These are phyloP conservation scores for Drosophila lacicola DNA, from an alignment of 2,888 invertebrate genomes.

Conservation along the genomic window DNA sequence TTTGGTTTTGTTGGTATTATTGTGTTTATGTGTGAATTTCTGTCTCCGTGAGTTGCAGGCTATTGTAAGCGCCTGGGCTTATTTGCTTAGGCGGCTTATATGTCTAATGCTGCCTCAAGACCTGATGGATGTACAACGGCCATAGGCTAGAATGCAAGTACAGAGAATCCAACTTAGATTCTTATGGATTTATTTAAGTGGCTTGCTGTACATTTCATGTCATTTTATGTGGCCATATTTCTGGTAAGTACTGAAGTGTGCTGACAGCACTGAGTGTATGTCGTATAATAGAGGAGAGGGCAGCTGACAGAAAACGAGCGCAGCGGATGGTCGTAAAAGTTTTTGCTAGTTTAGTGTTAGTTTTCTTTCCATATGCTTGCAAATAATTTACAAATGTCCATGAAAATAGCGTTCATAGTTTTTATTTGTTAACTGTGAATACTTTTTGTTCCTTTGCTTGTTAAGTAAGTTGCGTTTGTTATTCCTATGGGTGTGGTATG, in stretches of 20 bases:
- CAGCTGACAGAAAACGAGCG: slow-evolving; percentile 47
- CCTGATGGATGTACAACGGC: neutral
- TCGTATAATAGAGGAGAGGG: neutral
- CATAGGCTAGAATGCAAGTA: neutral
- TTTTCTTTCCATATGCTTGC: slow-evolving; percentile 26
- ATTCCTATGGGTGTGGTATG: slow-evolving; percentile 3
- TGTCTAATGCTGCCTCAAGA: slow-evolving; percentile 8
- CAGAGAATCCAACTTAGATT: slow-evolving; percentile 28
- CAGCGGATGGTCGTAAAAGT: slow-evolving; percentile 54
- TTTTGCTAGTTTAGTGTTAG: slow-evolving; percentile 45
- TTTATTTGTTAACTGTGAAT: slow-evolving; percentile 46
- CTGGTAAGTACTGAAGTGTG: slow-evolving; percentile 68
- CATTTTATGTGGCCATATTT: slow-evolving; percentile 75
- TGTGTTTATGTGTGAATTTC: slow-evolving; percentile 8
- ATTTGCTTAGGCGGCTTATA: slow-evolving; percentile 70
- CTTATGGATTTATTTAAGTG: slow-evolving; percentile 48
- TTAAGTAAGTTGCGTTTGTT: slow-evolving; percentile 23
- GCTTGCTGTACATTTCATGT: slow-evolving; percentile 57
- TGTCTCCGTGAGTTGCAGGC: neutral
- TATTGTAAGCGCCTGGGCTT: slow-evolving; percentile 57
- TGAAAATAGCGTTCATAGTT: slow-evolving; percentile 10
- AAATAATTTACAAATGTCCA: slow-evolving; percentile 24
- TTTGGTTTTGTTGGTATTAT: slow-evolving; percentile 26
- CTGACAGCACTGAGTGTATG: slow-evolving; percentile 13
- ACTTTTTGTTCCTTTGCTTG: slow-evolving; percentile 8